phyloP scores from a whole-genome alignment of 2,888 invertebrate species.

The Ectobius pallidus region DNA sequence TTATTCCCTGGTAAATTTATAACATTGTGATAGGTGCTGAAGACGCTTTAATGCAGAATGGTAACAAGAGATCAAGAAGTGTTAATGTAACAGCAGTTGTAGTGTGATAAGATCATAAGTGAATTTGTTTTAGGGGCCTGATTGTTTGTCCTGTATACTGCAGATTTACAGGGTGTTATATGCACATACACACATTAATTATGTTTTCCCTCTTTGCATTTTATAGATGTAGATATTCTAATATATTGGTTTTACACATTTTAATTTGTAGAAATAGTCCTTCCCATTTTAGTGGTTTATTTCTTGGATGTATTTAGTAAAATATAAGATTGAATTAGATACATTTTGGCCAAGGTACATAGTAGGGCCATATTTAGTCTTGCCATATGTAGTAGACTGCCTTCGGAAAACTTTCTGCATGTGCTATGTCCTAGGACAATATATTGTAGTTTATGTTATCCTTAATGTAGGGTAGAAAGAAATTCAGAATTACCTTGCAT shows the following conservation, averaged over 20 bases:
- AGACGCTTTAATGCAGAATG: background rate
- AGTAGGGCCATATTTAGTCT: background rate
- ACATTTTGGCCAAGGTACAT: background rate
- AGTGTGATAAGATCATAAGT: background rate
- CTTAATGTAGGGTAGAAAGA: background rate
- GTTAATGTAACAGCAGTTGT: background rate
- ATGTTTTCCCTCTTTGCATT: too few relatives aligned
- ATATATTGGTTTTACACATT: too few relatives aligned
- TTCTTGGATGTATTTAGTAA: background rate
- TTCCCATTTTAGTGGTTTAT: background rate
- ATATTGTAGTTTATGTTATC: background rate
- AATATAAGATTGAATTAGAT: background rate
- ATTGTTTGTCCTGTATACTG: constrained; percentile 8
- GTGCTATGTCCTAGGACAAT: background rate
- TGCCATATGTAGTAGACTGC: background rate
- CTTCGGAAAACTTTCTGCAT: constrained; percentile 2
- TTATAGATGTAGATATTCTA: too few relatives aligned
- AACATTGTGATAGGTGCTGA: background rate
- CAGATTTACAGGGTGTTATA: background rate
- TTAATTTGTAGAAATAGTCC: too few relatives aligned
- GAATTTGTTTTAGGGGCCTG: constrained; percentile 2
- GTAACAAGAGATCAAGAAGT: background rate
- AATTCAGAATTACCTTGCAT: too few relatives aligned
- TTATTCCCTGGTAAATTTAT: background rate
- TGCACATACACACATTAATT: background rate